These are phyloP conservation scores for Megalops atlanticus DNA, from an alignment of 2,113 vertebrate species.

Conservation along the genomic window DNA sequence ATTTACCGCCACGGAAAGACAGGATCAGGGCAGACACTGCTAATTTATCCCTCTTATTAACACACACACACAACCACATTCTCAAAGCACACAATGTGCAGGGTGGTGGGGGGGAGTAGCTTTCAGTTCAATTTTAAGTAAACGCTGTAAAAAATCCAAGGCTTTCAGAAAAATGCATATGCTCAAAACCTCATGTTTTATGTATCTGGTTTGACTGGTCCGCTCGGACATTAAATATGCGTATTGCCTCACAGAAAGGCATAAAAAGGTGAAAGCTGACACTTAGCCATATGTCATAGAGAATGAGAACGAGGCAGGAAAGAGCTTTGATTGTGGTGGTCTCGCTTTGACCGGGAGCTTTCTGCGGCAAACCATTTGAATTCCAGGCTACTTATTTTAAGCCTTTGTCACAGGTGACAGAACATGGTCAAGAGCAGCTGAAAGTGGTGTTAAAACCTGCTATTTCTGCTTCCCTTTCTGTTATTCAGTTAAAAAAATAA, in stretches of 20 bases:
- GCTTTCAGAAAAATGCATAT: slow-evolving; percentile 31
- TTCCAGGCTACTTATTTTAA: slow-evolving; percentile 64
- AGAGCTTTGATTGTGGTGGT: not conserved
- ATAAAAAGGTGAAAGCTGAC: slow-evolving; percentile 38
- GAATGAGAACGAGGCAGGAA: slow-evolving; percentile 22
- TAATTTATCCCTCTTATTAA: slow-evolving; percentile 54
- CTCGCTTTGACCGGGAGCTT: slow-evolving; percentile 40
- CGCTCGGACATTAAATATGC: slow-evolving; percentile 65
- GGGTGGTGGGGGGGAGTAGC: not conserved
- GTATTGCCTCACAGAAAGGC: slow-evolving; percentile 36
- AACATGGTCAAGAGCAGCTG: slow-evolving; percentile 54
- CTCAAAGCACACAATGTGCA: slow-evolving; percentile 25
- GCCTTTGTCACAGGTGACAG: slow-evolving; percentile 65
- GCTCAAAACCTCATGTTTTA: slow-evolving; percentile 55
- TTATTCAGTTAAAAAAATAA: not conserved
- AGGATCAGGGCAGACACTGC: slow-evolving; percentile 44
- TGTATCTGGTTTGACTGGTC: slow-evolving; percentile 54
- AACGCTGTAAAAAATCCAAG: slow-evolving; percentile 37
- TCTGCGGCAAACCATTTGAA: slow-evolving; percentile 54
- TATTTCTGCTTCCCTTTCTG: no score
- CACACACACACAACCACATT: slow-evolving; percentile 37
- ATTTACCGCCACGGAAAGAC: slow-evolving; percentile 50
- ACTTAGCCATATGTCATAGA: slow-evolving; percentile 37
- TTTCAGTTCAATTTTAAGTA: slow-evolving; percentile 28
- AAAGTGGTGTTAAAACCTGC: slow-evolving; percentile 58